Base-by-base conservation (phyloP, 2,113 vertebrate genomes). In the Perccottus glenii region DNA sequence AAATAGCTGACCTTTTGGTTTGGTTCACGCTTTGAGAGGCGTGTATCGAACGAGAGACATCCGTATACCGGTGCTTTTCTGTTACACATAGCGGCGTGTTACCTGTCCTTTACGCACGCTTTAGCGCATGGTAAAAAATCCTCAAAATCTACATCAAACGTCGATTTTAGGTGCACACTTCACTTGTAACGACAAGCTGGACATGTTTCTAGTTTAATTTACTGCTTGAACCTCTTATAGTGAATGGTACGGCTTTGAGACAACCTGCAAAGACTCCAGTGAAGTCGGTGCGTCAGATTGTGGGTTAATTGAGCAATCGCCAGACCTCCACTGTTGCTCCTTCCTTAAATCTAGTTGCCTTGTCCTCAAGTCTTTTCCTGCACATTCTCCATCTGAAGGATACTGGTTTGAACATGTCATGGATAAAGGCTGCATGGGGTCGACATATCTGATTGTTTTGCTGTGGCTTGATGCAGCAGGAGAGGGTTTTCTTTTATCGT, bases 101-200 rank as follows among this genome's bases (percentile, higher is more conserved):
- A 88, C 87, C 87, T 89, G 87, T 67, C 73, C 70, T 60, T 79
- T 76, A 83, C 85, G 82, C 85, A 76, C 75, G 65, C 59, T 58
- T 40, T 15, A 5, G 62, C 78, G 73, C 77, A 15, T 57, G 57
- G 57, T 2, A 9, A 27, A 12, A 45, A 53, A 42, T 51, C 48
- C 16, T 1, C 5, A 4, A 4, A 38, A 38, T n/a, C 2, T 15
- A 5, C n/a, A 6, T 3, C 27, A 48, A 53, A n/a, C 52, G 14
- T 50, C 62, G 32, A 51, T 70, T 77, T 70, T 64, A 75, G 71
- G 64, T 60, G 60, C 51, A 12, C 50, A 8, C 45, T 46, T 16
- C 16, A 15, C 19, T 48, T 46, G 5, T 36, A 16, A 40, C 27
- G 36, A 60, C 61, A 3, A 45, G 1, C 5, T 19, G 7, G 27